Percentiles rank a stretch among this genome's conserved stretches.
phyloP scores from a whole-genome alignment of 2,888 invertebrate species.

The Teleiodes luculella region DNA sequence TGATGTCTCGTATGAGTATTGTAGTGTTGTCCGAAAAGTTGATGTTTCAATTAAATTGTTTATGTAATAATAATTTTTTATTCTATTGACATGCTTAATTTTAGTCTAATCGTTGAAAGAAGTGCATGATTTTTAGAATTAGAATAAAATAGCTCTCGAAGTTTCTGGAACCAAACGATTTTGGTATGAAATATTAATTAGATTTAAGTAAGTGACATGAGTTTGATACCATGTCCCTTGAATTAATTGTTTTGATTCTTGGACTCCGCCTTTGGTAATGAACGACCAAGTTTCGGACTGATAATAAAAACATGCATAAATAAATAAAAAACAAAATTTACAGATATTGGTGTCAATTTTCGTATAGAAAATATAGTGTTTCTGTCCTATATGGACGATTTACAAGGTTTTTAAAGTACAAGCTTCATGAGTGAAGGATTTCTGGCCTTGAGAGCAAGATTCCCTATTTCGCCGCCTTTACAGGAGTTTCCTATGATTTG shows the following conservation, averaged over 20 bases:
- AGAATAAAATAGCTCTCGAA: constrained; percentile 61
- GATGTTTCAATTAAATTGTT: constrained; percentile 75
- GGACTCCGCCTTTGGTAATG: constrained; percentile 50
- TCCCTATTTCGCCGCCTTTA: background rate
- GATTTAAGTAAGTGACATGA: constrained; percentile 50
- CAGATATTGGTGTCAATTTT: constrained; percentile 46
- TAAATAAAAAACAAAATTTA: constrained; percentile 28
- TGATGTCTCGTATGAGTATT: constrained; percentile 60
- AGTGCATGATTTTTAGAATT: constrained; percentile 66
- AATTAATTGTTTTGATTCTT: constrained; percentile 32
- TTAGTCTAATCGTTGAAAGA: constrained; percentile 67
- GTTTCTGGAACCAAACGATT: constrained; percentile 47
- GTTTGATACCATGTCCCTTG: constrained; percentile 3
- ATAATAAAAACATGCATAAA: constrained; percentile 41
- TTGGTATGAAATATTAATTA: constrained; percentile 52
- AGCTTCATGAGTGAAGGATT: constrained; percentile 1
- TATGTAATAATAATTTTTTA: constrained; percentile 74
- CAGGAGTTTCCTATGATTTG: background rate
- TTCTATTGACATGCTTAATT: constrained; percentile 75
- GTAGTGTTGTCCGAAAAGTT: constrained; percentile 75
- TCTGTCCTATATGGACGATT: constrained; percentile 2
- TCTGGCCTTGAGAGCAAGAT: background rate
- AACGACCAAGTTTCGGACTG: constrained; percentile 57
- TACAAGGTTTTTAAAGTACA: constrained; percentile 14
- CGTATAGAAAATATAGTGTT: constrained; percentile 37